Evolutionary conservation across 2,797 vertebrate genomes (phyloP), one percentile per base, ranked within the genome.

Genomic region (Zalophus californianus): DNA sequence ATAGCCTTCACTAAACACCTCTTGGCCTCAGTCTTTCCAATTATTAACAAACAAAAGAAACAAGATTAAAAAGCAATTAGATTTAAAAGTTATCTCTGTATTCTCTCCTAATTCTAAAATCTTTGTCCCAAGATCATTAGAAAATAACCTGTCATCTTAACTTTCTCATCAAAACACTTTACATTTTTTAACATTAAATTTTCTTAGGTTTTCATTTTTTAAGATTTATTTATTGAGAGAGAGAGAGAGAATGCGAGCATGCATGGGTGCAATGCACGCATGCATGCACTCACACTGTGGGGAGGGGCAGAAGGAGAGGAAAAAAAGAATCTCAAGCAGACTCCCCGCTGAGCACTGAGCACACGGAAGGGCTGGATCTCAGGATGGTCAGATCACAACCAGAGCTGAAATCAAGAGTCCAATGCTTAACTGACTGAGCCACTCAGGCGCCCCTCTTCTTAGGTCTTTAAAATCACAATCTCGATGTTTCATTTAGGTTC

Each of bases 391-490:
- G 4, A 35, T 11, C 66, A 68, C 66, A 21, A 38, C 66, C 66
- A 35, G n/a, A 68, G n/a, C n/a, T 68, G 66, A 68, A 68, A 35
- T 21, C 18, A 21, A 68, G 66, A 68, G n/a, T 68, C 18, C 2
- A 18, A 38, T 0, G n/a, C n/a, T 68, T 35, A 68, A 68, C n/a
- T 10, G 0, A 21, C n/a, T 10, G n/a, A 35, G 66, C 18, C n/a
- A 68, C n/a, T 18, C 66, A 68, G 66, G 9, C 4, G 1, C 66
- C 66, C 66, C n/a, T 21, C 29, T 21, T 60, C 41, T 79, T 94
- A 83, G 85, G 18, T 91, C 90, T 97, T 92, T 86, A 86, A 94
- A 72, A 41, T 96, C 58, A 82, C 20, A 78, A 82, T 86, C 82
- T 60, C 92, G 73, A 86, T 54, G 48, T 86, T 94, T 96, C 52